phyloP scores from a whole-genome alignment of 1,140 invertebrate species.

The Macrocentrus cingulum region DNA sequence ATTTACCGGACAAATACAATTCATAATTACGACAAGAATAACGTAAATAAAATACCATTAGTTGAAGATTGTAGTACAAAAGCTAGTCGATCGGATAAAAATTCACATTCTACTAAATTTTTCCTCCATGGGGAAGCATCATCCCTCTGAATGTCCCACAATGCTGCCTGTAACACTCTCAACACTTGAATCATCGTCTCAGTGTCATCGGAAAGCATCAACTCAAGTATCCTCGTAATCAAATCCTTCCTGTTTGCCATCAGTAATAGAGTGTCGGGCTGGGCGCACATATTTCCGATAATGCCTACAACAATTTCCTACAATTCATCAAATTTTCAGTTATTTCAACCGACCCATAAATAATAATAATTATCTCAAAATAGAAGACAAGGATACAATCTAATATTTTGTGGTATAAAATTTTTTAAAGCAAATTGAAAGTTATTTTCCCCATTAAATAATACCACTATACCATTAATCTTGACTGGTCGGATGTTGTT shows the following conservation, averaged over 20 bases:
- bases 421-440: too few species aligned
- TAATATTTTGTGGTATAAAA: too few species aligned
- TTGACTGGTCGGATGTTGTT: constrained; percentile 55
- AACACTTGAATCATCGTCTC: constrained; percentile 69
- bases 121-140: constrained; percentile 56
- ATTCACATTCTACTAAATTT: constrained; percentile 54
- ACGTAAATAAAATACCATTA: constrained; percentile 57
- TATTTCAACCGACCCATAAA: not conserved
- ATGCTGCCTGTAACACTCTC: constrained; percentile 63
- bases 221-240: constrained; percentile 58
- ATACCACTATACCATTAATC: constrained; percentile 56
- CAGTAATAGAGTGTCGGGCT: constrained; percentile 53
- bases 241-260: constrained; percentile 54
- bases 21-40: not conserved
- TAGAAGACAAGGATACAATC: too few species aligned
- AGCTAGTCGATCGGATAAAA: constrained; percentile 60
- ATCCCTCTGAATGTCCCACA: constrained; percentile 58
- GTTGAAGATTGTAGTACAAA: constrained; percentile 71
- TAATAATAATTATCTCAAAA: too few species aligned
- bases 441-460: too few species aligned
- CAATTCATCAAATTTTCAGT: constrained; percentile 26
- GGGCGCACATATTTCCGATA: constrained; percentile 71
- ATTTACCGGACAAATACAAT: not conserved
- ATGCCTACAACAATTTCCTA: constrained; percentile 74
- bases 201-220: constrained; percentile 64